Evolutionary conservation across 2,113 vertebrate genomes (phyloP).

Genomic region (Nymphicus hollandicus): DNA sequence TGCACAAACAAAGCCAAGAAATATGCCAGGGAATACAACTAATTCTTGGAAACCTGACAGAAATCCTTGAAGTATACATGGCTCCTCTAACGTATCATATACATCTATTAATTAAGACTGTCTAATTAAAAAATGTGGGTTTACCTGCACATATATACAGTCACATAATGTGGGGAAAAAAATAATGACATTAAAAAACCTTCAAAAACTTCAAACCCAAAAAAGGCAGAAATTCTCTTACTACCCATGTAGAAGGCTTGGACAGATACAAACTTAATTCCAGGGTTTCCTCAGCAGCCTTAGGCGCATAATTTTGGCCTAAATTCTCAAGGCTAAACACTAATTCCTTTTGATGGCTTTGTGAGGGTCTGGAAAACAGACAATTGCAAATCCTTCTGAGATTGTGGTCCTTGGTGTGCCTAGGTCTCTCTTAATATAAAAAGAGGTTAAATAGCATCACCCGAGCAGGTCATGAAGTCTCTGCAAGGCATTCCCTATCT

Average conservation of each 20-base stretch:
- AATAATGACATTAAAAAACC: rapidly evolving
- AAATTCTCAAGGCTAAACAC: background rate
- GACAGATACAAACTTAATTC: background rate
- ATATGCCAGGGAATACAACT: background rate
- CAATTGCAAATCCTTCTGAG: background rate
- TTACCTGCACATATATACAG: background rate
- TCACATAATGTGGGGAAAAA: background rate
- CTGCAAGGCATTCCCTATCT: background rate
- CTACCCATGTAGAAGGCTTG: background rate
- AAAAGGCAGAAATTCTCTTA: background rate
- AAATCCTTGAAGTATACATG: background rate
- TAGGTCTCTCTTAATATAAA: background rate
- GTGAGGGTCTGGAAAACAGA: background rate
- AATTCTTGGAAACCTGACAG: background rate
- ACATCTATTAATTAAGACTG: background rate
- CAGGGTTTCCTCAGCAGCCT: background rate
- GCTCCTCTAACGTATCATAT: background rate
- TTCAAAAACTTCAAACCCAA: background rate
- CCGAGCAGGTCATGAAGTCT: background rate
- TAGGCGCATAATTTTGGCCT: background rate
- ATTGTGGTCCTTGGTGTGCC: background rate
- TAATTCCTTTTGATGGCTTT: background rate
- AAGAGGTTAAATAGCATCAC: background rate
- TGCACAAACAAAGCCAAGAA: background rate
- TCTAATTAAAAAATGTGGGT: background rate